A percentile compares a stretch with the other conserved stretches of the same genome.
Evolutionary conservation across 1,140 invertebrate genomes (phyloP).

Genomic region (Chionoecetes opilio): DNA sequence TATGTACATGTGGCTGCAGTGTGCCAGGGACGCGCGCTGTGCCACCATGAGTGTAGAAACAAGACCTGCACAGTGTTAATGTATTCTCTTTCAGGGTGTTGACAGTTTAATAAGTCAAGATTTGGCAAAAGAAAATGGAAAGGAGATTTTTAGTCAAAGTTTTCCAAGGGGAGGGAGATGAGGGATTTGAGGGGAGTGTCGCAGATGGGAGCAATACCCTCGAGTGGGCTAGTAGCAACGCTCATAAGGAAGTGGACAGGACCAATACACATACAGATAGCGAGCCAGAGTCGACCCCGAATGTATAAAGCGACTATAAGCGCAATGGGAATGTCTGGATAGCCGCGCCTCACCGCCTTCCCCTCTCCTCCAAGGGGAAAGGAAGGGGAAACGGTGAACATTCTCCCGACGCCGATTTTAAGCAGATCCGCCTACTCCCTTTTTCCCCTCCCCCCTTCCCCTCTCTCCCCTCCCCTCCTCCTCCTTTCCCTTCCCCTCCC

Average conservation of each 20-base stretch:
- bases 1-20: neutral
- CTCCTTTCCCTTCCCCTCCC: neutral
- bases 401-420: constrained; percentile 18
- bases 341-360: neutral
- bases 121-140: neutral
- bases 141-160: neutral
- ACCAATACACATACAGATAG: constrained; percentile 29
- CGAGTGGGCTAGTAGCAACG: neutral
- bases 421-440: neutral
- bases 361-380: neutral
- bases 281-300: neutral
- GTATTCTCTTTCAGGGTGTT: neutral
- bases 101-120: neutral
- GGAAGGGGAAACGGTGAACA: neutral
- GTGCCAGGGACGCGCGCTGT: neutral
- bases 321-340: constrained; percentile 15
- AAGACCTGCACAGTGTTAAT: neutral
- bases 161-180: neutral
- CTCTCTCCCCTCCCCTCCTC: neutral
- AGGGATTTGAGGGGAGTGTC: no score
- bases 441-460: neutral
- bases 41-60: neutral
- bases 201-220: neutral
- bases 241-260: constrained; percentile 7
- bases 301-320: constrained; percentile 21